Base-by-base conservation (phyloP, 2,888 invertebrate species). In the Ceriagrion tenellum region DNA sequence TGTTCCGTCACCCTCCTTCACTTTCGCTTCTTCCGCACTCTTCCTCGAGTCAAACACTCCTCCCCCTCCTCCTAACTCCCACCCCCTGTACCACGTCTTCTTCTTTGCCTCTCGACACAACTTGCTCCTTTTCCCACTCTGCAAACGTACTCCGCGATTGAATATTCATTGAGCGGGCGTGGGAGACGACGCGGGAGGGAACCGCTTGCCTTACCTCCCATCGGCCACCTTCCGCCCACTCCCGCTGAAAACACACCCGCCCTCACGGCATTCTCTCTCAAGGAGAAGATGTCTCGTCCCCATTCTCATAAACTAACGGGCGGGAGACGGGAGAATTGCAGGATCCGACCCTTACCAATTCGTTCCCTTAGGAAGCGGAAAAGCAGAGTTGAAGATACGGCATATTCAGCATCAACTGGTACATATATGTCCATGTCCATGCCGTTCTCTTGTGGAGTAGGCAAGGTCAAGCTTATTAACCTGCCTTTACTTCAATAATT, bases 131-230 rank as follows among this genome's bases (percentile, higher is more conserved):
- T 13, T 35, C 35, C 81, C 81, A 81, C 81, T 81, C 35, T 81
- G 81, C 81, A 81, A 81, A 35, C 81, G 81, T 18, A 81, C 81
- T 81, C 35, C 81, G 81, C 35, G 81, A 81, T 81, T 81, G 81
- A 81, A 81, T 81, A 81, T 81, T 81, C 81, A 81, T 81, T 35
- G 35, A 81, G 81, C 4, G 81, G 13, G 35, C 81, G 81, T 81
- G 81, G 81, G 81, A 81, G 81, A 35, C 81, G 81, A 10, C 30
- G n/a, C 12, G 30, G 81, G 35, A 35, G 81, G 81, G 13, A 81
- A 35, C 81, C 81, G 13, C 81, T 81, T 30, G 81, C 81, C 81
- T 35, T 26, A 35, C 35, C 81, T 35, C 81, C 35, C 35, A 4
- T n/a, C 69, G 0, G 1, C 10, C 69, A 18, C 69, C 69, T 69